A percentile compares a stretch with the other conserved stretches of the same genome.
Evolutionary conservation across 2,797 vertebrate genomes (phyloP).

Genomic region (Tympanoctomys barrerae): DNA sequence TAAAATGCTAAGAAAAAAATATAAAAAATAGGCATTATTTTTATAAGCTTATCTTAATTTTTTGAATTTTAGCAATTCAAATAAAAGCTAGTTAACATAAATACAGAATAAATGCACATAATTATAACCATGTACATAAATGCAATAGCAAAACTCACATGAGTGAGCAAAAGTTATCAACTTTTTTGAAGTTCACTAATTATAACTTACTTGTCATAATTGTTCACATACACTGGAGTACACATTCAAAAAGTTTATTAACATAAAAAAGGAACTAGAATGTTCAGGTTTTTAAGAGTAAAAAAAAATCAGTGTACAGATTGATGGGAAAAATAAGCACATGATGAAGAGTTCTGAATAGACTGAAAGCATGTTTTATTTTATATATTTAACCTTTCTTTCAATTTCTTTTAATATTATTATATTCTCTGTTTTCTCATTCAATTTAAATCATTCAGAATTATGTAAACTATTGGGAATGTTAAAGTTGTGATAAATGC

Average conservation of each 20-base stretch:
- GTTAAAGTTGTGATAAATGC: constrained; percentile 54
- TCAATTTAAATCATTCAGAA: constrained; percentile 40
- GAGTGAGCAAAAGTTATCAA: no score
- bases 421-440: no score
- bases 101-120: no score
- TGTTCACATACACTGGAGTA: constrained; percentile 87
- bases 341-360: background rate
- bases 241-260: constrained; percentile 77
- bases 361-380: constrained; percentile 39
- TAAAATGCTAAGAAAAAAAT: no score
- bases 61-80: constrained; percentile 86
- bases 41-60: constrained; percentile 85
- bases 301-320: constrained; percentile 73
- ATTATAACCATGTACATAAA: no score
- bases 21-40: no score
- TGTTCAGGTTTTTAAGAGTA: constrained; percentile 67
- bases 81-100: constrained; percentile 84
- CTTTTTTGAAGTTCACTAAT: no score
- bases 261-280: constrained; percentile 62
- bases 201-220: constrained; percentile 75
- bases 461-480: constrained; percentile 66
- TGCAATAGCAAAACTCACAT: no score
- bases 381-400: constrained; percentile 37
- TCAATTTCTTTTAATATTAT: no score
- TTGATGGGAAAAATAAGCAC: constrained; percentile 24